These are phyloP conservation scores for Luscinia luscinia DNA, from an alignment of 2,797 vertebrate species.

Conservation along the genomic window DNA sequence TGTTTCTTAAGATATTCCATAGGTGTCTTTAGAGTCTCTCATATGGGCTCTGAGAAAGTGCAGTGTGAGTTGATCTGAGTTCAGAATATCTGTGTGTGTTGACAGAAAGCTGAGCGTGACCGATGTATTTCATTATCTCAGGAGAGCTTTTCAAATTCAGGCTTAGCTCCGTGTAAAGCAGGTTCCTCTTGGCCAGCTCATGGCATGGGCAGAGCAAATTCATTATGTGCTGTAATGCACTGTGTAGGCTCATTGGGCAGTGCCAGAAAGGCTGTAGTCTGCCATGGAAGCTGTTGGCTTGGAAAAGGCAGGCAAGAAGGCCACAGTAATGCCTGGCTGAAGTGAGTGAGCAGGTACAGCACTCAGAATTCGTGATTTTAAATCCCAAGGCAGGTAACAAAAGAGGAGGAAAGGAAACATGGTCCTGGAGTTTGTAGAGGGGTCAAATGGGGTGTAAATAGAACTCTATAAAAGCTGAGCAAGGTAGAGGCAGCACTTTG, in stretches of 20 bases:
- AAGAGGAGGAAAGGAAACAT: neutral
- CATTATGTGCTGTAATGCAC: neutral
- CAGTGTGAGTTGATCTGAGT: neutral
- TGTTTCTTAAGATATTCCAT: neutral
- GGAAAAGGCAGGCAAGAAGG: neutral
- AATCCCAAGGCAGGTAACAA: neutral
- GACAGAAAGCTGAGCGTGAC: neutral
- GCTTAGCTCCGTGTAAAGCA: neutral
- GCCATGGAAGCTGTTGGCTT: neutral
- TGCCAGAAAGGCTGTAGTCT: neutral
- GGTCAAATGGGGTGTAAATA: neutral
- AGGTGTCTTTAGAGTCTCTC: neutral
- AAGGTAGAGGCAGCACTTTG: neutral
- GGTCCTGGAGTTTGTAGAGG: neutral
- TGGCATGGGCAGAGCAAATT: neutral
- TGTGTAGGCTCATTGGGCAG: neutral
- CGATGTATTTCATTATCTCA: neutral
- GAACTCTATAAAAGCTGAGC: neutral
- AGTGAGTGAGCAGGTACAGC: neutral
- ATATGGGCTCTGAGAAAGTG: neutral
- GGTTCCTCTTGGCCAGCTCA: neutral
- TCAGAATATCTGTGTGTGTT: neutral
- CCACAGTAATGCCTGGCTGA: neutral
- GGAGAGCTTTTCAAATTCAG: neutral
- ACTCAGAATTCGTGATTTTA: neutral